phyloP scores from a whole-genome alignment of 2,797 vertebrate genomes.

The Anguilla obscura region DNA sequence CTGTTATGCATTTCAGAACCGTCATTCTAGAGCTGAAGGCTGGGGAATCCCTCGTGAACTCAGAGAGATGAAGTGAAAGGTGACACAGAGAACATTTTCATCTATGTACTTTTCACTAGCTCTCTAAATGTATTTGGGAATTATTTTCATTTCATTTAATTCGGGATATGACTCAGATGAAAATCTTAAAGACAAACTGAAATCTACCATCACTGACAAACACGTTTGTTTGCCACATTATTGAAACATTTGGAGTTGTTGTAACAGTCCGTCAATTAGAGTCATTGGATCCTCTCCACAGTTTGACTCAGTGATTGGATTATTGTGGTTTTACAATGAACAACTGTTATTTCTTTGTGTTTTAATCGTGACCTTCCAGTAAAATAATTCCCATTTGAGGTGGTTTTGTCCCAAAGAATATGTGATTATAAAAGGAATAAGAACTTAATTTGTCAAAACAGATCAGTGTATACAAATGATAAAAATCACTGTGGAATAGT shows the following conservation, averaged over 20 bases:
- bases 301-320: not conserved
- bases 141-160: not conserved
- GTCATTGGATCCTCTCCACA: not conserved
- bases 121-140: not conserved
- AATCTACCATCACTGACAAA: not conserved
- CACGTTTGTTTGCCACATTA: not conserved
- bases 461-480: not conserved
- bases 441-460: not conserved
- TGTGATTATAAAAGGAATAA: not conserved
- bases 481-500: not conserved
- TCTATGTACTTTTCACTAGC: not conserved
- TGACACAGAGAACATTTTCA: not conserved
- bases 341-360: not conserved
- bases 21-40: not conserved
- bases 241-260: constrained; percentile 8
- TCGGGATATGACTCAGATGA: not conserved
- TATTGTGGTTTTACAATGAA: not conserved
- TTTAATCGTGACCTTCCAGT: not conserved
- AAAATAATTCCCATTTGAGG: not conserved
- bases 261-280: not conserved
- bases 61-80: not conserved
- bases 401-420: not conserved
- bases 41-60: not conserved
- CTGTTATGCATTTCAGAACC: constrained; percentile 11
- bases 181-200: not conserved